Percentiles rank a stretch among this genome's conserved stretches.
phyloP scores from a whole-genome alignment of 2,888 invertebrate genomes.

The Lycaena phlaeas region DNA sequence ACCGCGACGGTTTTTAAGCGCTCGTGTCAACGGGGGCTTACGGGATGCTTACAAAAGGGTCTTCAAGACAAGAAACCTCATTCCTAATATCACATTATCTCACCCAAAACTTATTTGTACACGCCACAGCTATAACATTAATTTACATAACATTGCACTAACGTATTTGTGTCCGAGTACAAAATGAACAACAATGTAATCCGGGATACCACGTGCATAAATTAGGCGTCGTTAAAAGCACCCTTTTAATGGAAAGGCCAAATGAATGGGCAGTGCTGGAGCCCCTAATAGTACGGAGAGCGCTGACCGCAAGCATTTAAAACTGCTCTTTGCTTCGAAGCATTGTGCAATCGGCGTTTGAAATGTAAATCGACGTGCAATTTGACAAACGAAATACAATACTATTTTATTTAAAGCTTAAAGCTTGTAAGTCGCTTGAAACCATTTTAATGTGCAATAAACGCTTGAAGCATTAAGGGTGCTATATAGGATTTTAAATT shows the following conservation, averaged over 20 bases:
- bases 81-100: no score
- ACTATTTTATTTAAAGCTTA: conserved; percentile 6
- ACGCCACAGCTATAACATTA: no score
- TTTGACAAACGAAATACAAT: conserved; percentile 22
- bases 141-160: not conserved
- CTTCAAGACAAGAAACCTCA: no score
- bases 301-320: conserved; percentile 42
- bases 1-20: no score
- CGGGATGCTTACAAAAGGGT: no score
- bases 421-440: not conserved
- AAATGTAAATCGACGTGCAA: conserved; percentile 30
- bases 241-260: conserved; percentile 61
- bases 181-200: conserved; percentile 27
- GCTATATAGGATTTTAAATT: no score
- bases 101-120: no score
- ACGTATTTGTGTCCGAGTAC: not conserved
- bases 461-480: no score
- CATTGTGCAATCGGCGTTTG: conserved; percentile 26
- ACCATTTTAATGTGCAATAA: not conserved
- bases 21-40: no score
- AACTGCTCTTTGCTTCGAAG: conserved; percentile 36
- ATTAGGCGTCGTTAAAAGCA: conserved; percentile 66
- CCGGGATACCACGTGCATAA: conserved; percentile 60
- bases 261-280: conserved; percentile 48
- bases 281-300: conserved; percentile 30